Percentiles rank a stretch among this genome's conserved stretches.
phyloP scores from a whole-genome alignment of 2,888 invertebrate species.

The Drosophila demipolita region DNA sequence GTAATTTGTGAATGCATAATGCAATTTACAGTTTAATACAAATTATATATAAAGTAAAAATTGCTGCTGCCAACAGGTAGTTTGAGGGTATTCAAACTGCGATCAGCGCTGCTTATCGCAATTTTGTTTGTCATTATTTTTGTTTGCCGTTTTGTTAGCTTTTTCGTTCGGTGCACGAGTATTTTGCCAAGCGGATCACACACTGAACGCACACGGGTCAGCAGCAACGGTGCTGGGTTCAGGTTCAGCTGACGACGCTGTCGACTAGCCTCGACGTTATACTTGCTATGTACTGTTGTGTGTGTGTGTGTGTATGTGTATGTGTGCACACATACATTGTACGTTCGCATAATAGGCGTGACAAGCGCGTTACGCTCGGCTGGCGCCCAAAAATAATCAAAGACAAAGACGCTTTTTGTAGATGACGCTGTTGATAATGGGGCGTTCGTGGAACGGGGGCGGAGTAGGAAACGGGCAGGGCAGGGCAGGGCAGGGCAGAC shows the following conservation, averaged over 20 bases:
- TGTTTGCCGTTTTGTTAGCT: constrained; percentile 68
- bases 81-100: constrained; percentile 30
- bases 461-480: constrained; percentile 52
- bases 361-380: constrained; percentile 79
- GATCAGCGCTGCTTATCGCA: background rate
- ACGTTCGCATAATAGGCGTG: constrained; percentile 75
- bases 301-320: background rate
- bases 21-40: background rate
- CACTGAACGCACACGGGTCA: constrained; percentile 57
- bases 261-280: constrained; percentile 51
- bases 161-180: constrained; percentile 62
- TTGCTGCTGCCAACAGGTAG: background rate
- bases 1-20: background rate
- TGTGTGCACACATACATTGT: constrained; percentile 10
- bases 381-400: constrained; percentile 79
- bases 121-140: constrained; percentile 23
- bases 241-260: constrained; percentile 69
- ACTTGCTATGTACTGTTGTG: background rate
- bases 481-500: constrained; percentile 29
- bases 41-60: background rate
- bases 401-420: constrained; percentile 70
- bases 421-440: constrained; percentile 69
- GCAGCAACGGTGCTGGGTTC: constrained; percentile 67
- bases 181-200: constrained; percentile 73
- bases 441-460: constrained; percentile 34